phyloP scores from a whole-genome alignment of 2,888 invertebrate genomes.

The Xylocampa areola region DNA sequence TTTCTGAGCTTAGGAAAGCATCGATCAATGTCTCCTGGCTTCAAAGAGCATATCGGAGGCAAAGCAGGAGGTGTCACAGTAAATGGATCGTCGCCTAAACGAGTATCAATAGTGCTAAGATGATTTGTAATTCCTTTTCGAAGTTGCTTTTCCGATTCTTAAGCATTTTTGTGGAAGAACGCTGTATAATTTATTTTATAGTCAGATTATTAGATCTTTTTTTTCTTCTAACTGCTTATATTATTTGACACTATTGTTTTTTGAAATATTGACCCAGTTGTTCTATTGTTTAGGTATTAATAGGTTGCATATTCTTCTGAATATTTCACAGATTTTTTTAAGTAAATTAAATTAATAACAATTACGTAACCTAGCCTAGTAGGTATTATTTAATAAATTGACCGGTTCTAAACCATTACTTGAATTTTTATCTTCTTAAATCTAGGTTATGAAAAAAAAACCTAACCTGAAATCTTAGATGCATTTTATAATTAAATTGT shows the following conservation, averaged over 20 bases:
- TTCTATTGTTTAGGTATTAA: too few relatives aligned
- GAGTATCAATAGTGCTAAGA: constrained; percentile 67
- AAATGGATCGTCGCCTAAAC: constrained; percentile 71
- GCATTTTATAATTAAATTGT: too few relatives aligned
- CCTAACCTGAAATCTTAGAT: too few relatives aligned
- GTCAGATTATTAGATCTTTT: background rate
- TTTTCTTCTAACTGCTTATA: background rate
- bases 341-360: too few relatives aligned
- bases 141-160: constrained; percentile 5
- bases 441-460: too few relatives aligned
- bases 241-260: background rate
- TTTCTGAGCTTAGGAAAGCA: constrained; percentile 63
- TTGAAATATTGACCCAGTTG: too few relatives aligned
- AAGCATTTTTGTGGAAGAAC: background rate
- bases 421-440: too few relatives aligned
- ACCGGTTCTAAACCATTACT: too few relatives aligned
- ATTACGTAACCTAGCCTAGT: too few relatives aligned
- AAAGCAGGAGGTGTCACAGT: constrained; percentile 72
- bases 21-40: constrained; percentile 78
- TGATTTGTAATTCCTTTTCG: constrained; percentile 48
- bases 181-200: background rate
- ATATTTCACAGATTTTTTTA: too few relatives aligned
- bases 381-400: too few relatives aligned
- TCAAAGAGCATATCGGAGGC: constrained; percentile 73
- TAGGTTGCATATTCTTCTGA: too few relatives aligned